These are phyloP conservation scores for Geodia barretti DNA, from an alignment of 37 sponge, comb jelly and placozoan genomes.

Conservation along the genomic window DNA sequence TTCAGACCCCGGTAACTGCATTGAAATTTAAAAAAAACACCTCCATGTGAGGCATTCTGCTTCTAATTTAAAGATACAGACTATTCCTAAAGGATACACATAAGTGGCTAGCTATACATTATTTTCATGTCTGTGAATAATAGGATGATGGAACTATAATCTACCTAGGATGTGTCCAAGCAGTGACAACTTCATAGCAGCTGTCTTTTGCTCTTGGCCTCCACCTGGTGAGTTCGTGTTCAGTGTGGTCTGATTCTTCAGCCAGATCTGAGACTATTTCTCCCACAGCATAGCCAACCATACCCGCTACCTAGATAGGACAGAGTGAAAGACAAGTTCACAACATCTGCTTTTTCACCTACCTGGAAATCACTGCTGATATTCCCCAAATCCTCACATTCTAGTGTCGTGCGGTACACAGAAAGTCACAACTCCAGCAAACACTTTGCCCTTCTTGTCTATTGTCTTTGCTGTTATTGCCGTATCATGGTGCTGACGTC, in stretches of 20 bases:
- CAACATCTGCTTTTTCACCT: neutral
- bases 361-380: conserved; percentile 5
- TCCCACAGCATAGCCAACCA: conserved; percentile 83
- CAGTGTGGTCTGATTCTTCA: neutral
- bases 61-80: neutral
- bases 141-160: neutral
- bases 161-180: conserved; percentile 77
- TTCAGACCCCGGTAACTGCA: conserved; percentile 56
- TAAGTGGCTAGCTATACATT: neutral
- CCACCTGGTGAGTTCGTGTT: neutral
- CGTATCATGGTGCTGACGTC: conserved; percentile 1
- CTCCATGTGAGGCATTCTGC: no score
- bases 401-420: conserved; percentile 9
- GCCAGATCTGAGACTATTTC: conserved; percentile 28
- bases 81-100: neutral
- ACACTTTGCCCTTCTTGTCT: neutral
- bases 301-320: conserved; percentile 47
- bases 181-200: conserved; percentile 76
- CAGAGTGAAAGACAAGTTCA: neutral
- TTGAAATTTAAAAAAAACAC: neutral
- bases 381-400: neutral
- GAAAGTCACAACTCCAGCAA: conserved; percentile 59
- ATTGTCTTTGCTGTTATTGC: no score
- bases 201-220: neutral
- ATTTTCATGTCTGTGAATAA: no score